phyloP scores from a whole-genome alignment of 2,797 vertebrate species.

The Danionella dracula region DNA sequence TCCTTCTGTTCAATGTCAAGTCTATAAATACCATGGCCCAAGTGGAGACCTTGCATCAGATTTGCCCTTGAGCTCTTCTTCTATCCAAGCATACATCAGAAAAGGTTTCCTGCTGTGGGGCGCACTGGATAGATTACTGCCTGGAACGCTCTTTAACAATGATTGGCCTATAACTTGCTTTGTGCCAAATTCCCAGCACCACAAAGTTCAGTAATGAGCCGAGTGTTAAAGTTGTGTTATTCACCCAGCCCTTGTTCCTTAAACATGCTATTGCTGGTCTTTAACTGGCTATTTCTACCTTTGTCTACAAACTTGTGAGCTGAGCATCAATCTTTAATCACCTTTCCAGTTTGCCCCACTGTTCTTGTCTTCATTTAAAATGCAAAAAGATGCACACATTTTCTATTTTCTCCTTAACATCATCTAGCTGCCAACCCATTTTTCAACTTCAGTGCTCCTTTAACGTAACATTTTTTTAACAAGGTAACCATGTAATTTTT shows the following conservation, averaged over 20 bases:
- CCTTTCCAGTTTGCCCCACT: background rate
- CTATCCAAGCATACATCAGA: slow-evolving; percentile 23
- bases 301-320: background rate
- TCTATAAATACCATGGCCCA: slow-evolving; percentile 15
- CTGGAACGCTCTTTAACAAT: slow-evolving; percentile 11
- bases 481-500: too few species aligned
- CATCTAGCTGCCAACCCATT: background rate
- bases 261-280: background rate
- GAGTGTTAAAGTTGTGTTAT: background rate
- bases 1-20: slow-evolving; percentile 11
- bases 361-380: background rate
- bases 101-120: slow-evolving; percentile 25
- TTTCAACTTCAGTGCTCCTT: background rate
- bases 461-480: too few species aligned
- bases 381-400: background rate
- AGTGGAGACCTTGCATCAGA: slow-evolving; percentile 6
- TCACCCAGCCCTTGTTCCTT: background rate
- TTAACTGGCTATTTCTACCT: background rate
- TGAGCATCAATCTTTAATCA: background rate
- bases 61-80: slow-evolving; percentile 26
- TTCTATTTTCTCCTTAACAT: background rate
- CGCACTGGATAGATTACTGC: slow-evolving; percentile 31
- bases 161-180: background rate
- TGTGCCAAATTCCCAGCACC: slow-evolving; percentile 1
- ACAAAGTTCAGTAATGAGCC: background rate